Evolutionary conservation across 2,113 vertebrate species (phyloP).

Genomic region (Alaudala cheleensis): DNA sequence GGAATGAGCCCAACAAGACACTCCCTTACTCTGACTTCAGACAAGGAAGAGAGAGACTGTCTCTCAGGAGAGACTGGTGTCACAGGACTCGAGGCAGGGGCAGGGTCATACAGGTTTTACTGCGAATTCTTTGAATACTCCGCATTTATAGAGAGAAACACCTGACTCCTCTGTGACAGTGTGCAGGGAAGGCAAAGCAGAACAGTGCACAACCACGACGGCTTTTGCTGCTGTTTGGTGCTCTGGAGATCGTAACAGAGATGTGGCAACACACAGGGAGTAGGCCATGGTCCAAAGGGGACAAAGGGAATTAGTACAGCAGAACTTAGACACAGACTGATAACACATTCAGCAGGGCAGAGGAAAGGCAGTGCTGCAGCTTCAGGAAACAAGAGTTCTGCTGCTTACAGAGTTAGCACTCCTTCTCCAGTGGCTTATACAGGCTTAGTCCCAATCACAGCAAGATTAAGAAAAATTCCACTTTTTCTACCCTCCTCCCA

Average conservation of each 20-base stretch:
- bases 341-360: background rate
- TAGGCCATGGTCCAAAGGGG: background rate
- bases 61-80: background rate
- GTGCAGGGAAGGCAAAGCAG: background rate
- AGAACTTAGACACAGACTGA: fast-evolving
- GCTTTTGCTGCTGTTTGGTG: background rate
- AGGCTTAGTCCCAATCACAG: background rate
- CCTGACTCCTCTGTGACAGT: background rate
- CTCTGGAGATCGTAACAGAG: background rate
- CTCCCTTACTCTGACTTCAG: background rate
- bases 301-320: background rate
- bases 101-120: background rate
- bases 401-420: background rate
- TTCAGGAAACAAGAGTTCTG: background rate
- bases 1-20: background rate
- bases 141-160: background rate
- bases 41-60: background rate
- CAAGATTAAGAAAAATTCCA: background rate
- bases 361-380: background rate
- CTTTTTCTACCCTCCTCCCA: background rate
- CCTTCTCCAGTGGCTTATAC: background rate
- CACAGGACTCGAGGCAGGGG: background rate
- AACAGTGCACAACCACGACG: background rate
- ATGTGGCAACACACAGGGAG: background rate
- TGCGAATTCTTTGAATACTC: background rate